Conservation (phyloP, 2,888 invertebrate species). For the Heliconius charithonia region DNA sequence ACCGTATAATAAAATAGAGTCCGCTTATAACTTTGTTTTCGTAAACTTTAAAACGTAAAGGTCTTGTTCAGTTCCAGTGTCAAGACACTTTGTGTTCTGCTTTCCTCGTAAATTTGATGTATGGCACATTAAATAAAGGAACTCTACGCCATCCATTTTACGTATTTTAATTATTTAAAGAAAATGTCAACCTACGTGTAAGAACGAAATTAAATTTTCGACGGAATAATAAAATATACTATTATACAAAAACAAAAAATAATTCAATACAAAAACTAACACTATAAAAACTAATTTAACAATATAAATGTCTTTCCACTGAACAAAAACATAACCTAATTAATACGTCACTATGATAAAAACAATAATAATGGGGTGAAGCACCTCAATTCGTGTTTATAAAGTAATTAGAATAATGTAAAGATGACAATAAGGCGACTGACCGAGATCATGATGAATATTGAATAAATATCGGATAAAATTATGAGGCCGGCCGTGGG, state of each 20-base stretch:
- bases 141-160: no score
- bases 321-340: background rate
- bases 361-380: conserved; percentile 32
- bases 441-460: conserved; percentile 17
- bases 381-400: conserved; percentile 41
- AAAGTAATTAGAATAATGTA: conserved; percentile 43
- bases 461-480: background rate
- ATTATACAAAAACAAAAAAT: background rate
- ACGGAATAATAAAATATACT: background rate
- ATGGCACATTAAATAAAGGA: no score
- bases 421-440: conserved; percentile 29
- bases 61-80: no score
- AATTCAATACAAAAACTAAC: background rate
- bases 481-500: background rate
- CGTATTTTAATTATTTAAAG: no score
- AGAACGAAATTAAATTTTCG: no score
- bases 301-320: background rate
- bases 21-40: no score
- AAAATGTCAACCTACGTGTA: no score
- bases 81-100: no score
- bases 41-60: no score
- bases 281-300: background rate
- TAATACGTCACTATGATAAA: conserved; percentile 30
- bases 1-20: background rate
- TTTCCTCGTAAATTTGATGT: no score